A percentile compares a stretch with the other conserved stretches of the same genome.
phyloP scores from a whole-genome alignment of 2,888 invertebrate genomes.

The Eumerus sabulonum region DNA sequence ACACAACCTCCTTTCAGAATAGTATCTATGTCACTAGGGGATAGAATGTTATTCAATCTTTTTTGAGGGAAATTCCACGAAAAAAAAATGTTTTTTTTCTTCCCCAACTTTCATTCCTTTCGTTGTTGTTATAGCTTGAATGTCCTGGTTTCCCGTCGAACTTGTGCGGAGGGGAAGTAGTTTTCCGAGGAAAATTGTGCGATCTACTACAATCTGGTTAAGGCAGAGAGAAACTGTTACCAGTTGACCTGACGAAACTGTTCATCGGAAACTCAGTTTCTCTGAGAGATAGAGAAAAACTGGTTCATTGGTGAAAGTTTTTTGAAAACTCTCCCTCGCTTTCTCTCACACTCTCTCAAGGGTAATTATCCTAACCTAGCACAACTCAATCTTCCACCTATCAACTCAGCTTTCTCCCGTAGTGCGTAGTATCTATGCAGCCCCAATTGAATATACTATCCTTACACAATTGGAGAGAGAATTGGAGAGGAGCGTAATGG shows the following conservation, averaged over 20 bases:
- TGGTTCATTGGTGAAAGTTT: not conserved
- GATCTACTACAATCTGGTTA: slow-evolving; percentile 41
- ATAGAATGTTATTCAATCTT: slow-evolving; percentile 34
- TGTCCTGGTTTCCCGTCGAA: too few species aligned
- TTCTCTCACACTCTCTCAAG: not conserved
- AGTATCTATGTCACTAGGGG: slow-evolving; percentile 29
- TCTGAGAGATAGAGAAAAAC: not conserved
- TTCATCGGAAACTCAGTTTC: not conserved
- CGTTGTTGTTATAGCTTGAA: too few species aligned
- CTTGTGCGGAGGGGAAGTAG: too few species aligned
- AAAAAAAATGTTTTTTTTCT: not conserved
- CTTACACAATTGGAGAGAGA: slow-evolving; percentile 15
- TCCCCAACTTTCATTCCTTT: too few species aligned
- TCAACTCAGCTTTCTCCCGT: not conserved
- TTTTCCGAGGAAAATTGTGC: not conserved
- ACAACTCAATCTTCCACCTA: slow-evolving; percentile 5
- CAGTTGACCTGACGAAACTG: slow-evolving; percentile 46
- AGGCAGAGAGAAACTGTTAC: slow-evolving; percentile 46
- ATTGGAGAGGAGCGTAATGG: slow-evolving; percentile 17
- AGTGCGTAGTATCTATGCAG: not conserved
- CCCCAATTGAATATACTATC: slow-evolving; percentile 5
- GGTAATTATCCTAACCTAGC: slow-evolving; percentile 9
- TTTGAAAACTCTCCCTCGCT: slow-evolving; percentile 2
- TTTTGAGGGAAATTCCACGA: not conserved
- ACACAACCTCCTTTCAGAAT: too few species aligned